These are phyloP conservation scores for Tympanoctomys barrerae DNA, from an alignment of 2,797 vertebrate species.

Conservation along the genomic window DNA sequence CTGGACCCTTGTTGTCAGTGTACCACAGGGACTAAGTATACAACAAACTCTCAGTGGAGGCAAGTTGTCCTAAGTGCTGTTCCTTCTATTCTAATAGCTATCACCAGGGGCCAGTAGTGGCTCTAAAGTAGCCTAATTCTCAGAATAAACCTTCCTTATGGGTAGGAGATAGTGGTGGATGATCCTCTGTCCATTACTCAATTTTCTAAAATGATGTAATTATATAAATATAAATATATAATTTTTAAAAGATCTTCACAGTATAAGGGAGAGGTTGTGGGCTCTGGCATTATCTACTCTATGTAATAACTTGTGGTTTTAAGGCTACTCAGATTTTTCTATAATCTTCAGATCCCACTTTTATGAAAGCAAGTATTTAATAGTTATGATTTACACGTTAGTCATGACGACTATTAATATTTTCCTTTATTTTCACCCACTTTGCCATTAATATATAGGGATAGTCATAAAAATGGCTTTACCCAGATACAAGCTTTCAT, in stretches of 20 bases:
- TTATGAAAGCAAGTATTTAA: slow-evolving; percentile 16
- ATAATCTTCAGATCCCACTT: not conserved
- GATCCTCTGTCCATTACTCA: not conserved
- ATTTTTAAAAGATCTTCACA: not conserved
- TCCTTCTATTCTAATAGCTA: not conserved
- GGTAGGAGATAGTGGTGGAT: not conserved
- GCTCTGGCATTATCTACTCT: not conserved
- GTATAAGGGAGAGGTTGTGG: not conserved
- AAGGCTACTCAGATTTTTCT: not conserved
- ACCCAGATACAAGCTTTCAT: not conserved
- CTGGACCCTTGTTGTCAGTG: not conserved
- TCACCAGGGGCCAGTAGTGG: not conserved
- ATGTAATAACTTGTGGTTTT: not conserved
- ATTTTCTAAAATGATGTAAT: not conserved
- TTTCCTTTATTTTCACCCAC: not conserved
- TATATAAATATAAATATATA: not conserved
- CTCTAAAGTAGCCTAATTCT: not conserved
- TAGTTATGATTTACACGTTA: not conserved
- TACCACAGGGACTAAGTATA: not conserved
- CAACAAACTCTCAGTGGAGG: not conserved
- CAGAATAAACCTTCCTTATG: not conserved
- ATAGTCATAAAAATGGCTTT: not conserved
- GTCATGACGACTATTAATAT: not conserved
- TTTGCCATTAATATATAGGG: not conserved
- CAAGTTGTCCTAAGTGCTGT: not conserved